A percentile compares a stretch with the other conserved stretches of the same genome.
Evolutionary conservation across 2,888 invertebrate species (phyloP).

Genomic region (Ectemnius cavifrons): DNA sequence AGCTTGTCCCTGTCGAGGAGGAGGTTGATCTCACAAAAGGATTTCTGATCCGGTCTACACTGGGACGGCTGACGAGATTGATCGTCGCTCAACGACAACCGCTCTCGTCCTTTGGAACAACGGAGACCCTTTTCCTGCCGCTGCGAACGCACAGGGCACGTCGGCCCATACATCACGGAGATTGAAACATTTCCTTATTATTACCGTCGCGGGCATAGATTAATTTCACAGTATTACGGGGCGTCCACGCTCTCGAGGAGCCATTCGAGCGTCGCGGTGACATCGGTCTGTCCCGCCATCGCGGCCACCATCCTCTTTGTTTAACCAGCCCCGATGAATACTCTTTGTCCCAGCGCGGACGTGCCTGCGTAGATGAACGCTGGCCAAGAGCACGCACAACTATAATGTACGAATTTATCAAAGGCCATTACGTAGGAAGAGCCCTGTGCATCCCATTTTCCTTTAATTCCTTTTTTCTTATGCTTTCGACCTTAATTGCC

Average conservation of each 20-base stretch:
- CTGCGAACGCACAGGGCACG: conserved; percentile 48
- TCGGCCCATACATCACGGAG: conserved; percentile 73
- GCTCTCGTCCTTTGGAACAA: conserved; percentile 56
- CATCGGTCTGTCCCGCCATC: conserved; percentile 52
- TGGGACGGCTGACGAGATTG: conserved; percentile 63
- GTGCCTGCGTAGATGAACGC: not conserved
- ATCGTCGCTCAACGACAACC: conserved; percentile 64
- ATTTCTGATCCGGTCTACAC: conserved; percentile 51
- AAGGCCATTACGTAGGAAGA: no score
- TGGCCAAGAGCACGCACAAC: not conserved
- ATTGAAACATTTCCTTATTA: conserved; percentile 78
- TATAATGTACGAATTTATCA: not conserved
- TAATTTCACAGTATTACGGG: conserved; percentile 74
- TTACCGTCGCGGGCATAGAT: conserved; percentile 77
- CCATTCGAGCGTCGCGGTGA: conserved; percentile 54
- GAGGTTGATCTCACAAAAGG: conserved; percentile 46
- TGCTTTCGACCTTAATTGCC: no score
- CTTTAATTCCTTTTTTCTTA: no score
- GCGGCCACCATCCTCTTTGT: conserved; percentile 58
- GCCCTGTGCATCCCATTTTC: no score
- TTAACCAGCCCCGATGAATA: conserved; percentile 56
- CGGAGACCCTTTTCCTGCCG: conserved; percentile 58
- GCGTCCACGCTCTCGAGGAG: conserved; percentile 52
- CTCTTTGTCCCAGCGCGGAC: conserved; percentile 48
- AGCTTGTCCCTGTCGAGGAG: no score